Evolutionary conservation across 2,113 vertebrate species (phyloP), one percentile per base, ranked within the genome.

Genomic region (Poeciliopsis retropinna): DNA sequence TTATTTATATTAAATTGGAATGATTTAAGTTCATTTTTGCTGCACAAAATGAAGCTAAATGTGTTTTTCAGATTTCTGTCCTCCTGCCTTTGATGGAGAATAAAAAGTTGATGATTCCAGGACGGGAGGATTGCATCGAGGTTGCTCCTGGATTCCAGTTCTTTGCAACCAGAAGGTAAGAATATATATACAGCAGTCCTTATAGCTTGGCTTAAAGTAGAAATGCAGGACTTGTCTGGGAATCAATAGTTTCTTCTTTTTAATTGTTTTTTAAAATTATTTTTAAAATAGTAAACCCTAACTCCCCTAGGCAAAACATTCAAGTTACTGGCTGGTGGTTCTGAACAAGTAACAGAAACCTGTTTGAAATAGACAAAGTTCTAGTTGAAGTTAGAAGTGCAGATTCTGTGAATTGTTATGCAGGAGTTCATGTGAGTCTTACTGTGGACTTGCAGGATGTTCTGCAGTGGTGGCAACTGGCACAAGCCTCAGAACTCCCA

Each of bases 41-140:
- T 22, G 17, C 25, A 57, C 2, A 25, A n/a, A n/a, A 9, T 57
- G 51, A 57, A 57, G 22, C 51, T 57, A n/a, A 57, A 57, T 57
- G 5, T 64, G 64, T 77, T 84, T 62, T 77, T 9, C 80, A 99
- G 97, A 95, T 99, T 69, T 99, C 98, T 4, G 95, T 97, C 47
- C 92, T 99, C 62, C 94, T 99, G 78, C 98, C 97, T 76, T 91
- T 99, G 60, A 91, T 99, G 96, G 98, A 99, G 90, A 99, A 97
- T 84, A 95, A 91, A 81, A 96, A 97, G 70, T 89, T 99, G 82
- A 88, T 96, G 84, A 96, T 99, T 93, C 97, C 98, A 70, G 98
- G 98, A 27, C 91, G 93, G 57, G 96, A 96, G 25, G 97, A 99
- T 67, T 96, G 95, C 81, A 94, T 99, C 28, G 96, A 97, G 86